phyloP scores from a whole-genome alignment of 2,113 vertebrate species.

The human (Homo sapiens) region DNA sequence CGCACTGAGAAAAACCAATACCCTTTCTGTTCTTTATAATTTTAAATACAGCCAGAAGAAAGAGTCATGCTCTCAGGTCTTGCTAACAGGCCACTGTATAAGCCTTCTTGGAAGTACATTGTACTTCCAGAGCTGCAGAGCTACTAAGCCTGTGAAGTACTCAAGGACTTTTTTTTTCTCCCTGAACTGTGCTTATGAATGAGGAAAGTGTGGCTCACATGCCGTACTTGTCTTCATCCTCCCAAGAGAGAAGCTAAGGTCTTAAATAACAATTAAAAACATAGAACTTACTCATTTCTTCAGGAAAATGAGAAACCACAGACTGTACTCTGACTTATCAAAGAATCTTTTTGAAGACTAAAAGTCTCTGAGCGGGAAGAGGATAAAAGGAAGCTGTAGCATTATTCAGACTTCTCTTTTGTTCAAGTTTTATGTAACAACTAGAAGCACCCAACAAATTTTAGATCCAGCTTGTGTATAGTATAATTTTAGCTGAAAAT shows the following conservation, averaged over 20 bases:
- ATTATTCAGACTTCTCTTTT: neutral
- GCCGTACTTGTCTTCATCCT: neutral
- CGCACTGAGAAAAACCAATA: neutral
- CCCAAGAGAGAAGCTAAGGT: neutral
- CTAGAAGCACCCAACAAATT: neutral
- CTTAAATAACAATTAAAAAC: neutral
- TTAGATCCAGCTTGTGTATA: neutral
- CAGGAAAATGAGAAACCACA: neutral
- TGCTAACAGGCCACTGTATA: neutral
- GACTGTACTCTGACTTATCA: neutral
- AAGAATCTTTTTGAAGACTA: neutral
- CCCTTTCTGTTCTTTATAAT: neutral
- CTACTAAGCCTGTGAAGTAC: neutral
- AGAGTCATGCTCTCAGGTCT: fast-evolving
- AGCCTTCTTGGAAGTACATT: neutral
- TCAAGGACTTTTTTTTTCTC: neutral
- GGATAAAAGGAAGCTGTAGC: neutral
- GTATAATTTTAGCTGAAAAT: neutral
- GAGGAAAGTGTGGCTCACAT: neutral
- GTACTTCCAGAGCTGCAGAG: neutral
- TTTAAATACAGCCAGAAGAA: conserved; percentile 31
- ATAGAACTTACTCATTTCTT: neutral
- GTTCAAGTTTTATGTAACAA: conserved; percentile 24
- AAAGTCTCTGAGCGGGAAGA: neutral
- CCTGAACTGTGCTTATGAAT: neutral